Evolutionary conservation across 2,113 vertebrate genomes (phyloP).

Genomic region (Solea senegalensis): DNA sequence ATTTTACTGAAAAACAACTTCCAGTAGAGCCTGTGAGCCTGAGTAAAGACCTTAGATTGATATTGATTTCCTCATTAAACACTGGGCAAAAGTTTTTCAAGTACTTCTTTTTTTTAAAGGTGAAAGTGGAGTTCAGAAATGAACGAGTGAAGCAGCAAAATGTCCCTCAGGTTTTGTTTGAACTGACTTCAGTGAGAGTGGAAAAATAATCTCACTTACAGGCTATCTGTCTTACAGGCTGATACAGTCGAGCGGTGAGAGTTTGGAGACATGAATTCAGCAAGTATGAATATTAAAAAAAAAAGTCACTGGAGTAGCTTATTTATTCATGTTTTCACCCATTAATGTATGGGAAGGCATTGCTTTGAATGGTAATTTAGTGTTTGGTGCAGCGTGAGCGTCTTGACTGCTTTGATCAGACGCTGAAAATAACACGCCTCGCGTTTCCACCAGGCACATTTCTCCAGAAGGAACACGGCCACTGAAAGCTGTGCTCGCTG

Average conservation of each 20-base stretch:
- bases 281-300: conserved; percentile 46
- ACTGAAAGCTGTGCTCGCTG: conserved; percentile 2
- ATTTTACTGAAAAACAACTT: too few species aligned
- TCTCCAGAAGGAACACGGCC: conserved; percentile 20
- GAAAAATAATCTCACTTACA: conserved; percentile 11
- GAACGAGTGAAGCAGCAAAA: too few species aligned
- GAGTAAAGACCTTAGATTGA: too few species aligned
- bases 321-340: conserved; percentile 11
- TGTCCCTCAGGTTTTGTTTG: conserved; percentile 17
- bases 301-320: conserved; percentile 24
- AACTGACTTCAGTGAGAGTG: not conserved
- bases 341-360: conserved; percentile 1
- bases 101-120: too few species aligned
- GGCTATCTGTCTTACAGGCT: conserved; percentile 3
- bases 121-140: too few species aligned
- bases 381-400: not conserved
- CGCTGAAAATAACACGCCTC: conserved; percentile 14
- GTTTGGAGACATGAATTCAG: not conserved
- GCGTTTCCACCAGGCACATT: conserved; percentile 1
- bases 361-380: conserved; percentile 15
- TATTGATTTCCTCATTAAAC: too few species aligned
- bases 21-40: too few species aligned
- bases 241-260: conserved; percentile 5
- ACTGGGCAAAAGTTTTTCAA: too few species aligned
- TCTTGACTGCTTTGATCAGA: conserved; percentile 38